Conservation (phyloP, 2,888 invertebrate species). For the Agriopis marginaria region DNA sequence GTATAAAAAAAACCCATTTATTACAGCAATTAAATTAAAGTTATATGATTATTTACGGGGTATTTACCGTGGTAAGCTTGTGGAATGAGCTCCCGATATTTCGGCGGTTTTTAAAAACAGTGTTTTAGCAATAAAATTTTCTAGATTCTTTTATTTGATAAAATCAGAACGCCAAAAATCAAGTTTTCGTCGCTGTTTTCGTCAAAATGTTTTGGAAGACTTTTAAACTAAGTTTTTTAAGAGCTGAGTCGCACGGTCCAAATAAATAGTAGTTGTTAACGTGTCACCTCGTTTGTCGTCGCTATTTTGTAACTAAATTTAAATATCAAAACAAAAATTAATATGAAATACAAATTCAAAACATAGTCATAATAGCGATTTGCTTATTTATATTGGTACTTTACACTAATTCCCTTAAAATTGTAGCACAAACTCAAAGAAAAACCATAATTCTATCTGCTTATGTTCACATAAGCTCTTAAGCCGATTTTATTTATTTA, state of each 20-base stretch:
- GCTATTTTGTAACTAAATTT: constrained; percentile 17
- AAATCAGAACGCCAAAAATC: no score
- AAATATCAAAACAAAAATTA: constrained; percentile 10
- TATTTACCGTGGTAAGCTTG: no score
- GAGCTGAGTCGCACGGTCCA: not conserved
- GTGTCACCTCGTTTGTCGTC: constrained; percentile 24
- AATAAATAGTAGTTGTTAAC: constrained; percentile 1
- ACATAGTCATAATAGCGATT: constrained; percentile 17
- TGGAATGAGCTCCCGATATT: no score
- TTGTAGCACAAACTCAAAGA: constrained; percentile 43
- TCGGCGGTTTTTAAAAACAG: no score
- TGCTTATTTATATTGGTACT: constrained; percentile 27
- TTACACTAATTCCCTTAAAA: constrained; percentile 32
- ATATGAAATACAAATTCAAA: constrained; percentile 14
- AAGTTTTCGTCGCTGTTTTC: no score
- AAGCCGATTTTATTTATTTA: constrained; percentile 39
- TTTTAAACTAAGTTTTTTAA: not conserved
- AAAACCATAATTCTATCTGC: constrained; percentile 35
- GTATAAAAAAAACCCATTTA: no score
- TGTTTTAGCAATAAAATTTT: no score
- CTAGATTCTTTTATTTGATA: no score
- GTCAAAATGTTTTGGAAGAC: no score
- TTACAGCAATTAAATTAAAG: no score
- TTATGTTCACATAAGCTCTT: constrained; percentile 38
- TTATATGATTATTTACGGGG: no score